These are phyloP conservation scores for Sus scrofa DNA, from an alignment of 2,113 vertebrate species.

Conservation along the genomic window DNA sequence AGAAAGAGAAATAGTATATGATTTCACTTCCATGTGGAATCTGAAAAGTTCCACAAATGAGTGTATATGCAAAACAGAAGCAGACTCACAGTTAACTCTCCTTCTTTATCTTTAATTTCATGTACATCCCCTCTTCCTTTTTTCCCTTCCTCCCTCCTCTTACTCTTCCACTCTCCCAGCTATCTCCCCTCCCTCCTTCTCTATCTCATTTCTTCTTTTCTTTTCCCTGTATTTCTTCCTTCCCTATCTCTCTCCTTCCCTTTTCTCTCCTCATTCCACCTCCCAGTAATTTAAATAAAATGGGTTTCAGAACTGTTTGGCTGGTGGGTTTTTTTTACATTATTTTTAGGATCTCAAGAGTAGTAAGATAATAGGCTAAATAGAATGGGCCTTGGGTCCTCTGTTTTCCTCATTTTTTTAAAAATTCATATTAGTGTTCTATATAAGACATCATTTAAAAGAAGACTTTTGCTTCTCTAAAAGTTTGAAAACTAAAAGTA, in stretches of 20 bases:
- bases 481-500: conserved; percentile 7
- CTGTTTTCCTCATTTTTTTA: neutral
- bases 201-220: neutral
- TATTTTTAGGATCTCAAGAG: neutral
- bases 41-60: neutral
- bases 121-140: neutral
- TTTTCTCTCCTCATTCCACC: neutral
- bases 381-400: neutral
- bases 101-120: neutral
- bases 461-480: neutral
- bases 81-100: neutral
- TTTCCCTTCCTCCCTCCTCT: neutral
- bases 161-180: neutral
- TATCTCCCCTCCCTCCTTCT: neutral
- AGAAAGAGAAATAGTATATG: neutral
- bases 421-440: neutral
- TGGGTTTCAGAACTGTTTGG: neutral
- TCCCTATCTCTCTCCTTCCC: neutral
- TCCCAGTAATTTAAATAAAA: neutral
- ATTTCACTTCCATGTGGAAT: neutral
- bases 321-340: neutral
- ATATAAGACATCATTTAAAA: neutral
- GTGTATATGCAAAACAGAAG: neutral
- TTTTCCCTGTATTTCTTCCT: neutral
- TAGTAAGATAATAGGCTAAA: neutral